Evolutionary conservation across 1,140 invertebrate genomes (phyloP).

Genomic region (Eueides isabella): DNA sequence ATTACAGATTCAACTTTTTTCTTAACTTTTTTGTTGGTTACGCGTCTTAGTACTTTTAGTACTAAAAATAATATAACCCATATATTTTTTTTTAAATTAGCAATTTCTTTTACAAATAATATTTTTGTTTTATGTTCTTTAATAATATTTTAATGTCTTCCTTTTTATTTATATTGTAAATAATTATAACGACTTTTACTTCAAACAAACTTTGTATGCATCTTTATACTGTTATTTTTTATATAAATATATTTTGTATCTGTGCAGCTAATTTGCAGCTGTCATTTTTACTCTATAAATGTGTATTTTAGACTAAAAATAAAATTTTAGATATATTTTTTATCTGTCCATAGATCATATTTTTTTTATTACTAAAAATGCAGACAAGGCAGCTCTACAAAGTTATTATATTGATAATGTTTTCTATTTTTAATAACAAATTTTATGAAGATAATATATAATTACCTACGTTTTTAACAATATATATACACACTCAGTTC

Average conservation of each 20-base stretch:
- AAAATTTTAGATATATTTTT: not conserved
- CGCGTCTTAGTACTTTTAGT: not conserved
- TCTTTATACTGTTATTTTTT: not conserved
- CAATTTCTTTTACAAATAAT: not conserved
- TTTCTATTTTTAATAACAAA: no score
- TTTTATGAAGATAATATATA: not conserved
- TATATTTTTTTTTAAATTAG: not conserved
- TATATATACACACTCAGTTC: not conserved
- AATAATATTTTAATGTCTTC: not conserved
- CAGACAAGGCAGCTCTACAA: not conserved
- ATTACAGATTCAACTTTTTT: no score
- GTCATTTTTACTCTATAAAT: not conserved
- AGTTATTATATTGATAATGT: not conserved
- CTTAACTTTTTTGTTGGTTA: not conserved
- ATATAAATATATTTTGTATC: not conserved
- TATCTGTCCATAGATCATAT: not conserved
- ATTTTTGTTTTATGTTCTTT: not conserved
- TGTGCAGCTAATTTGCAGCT: not conserved
- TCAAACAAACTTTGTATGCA: not conserved
- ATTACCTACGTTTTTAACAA: slow-evolving; percentile 1
- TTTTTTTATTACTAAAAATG: not conserved
- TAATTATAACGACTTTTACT: no score
- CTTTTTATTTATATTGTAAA: no score
- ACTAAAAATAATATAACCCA: not conserved
- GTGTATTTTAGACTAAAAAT: not conserved